These are phyloP conservation scores for Eonycteris spelaea DNA, from an alignment of 2,113 vertebrate genomes.

Conservation along the genomic window DNA sequence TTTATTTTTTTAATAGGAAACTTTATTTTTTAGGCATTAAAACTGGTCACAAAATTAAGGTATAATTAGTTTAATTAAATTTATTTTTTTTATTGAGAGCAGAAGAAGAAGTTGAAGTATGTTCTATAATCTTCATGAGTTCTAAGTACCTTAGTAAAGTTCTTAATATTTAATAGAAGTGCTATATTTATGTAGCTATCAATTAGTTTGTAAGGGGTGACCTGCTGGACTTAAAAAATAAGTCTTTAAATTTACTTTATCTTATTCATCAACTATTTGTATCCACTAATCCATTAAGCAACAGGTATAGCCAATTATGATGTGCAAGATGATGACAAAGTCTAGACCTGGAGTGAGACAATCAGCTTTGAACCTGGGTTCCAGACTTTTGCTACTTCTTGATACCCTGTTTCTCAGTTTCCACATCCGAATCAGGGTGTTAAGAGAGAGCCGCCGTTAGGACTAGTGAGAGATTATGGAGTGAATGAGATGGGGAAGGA, in stretches of 20 bases:
- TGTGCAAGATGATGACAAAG: not conserved
- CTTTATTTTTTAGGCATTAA: not conserved
- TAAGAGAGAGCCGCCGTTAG: not conserved
- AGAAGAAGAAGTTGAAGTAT: not conserved
- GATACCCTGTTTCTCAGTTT: not conserved
- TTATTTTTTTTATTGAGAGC: not conserved
- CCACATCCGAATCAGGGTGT: not conserved
- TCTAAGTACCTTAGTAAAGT: conserved; percentile 38
- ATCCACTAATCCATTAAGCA: not conserved
- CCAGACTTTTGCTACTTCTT: not conserved
- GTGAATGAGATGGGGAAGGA: not conserved
- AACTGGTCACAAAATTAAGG: not conserved
- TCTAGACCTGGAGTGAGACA: not conserved
- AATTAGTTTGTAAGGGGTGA: conserved; percentile 4
- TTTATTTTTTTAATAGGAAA: not conserved
- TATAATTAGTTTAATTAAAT: not conserved
- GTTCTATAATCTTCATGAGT: not conserved
- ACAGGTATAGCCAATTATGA: not conserved
- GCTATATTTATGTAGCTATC: conserved; percentile 6
- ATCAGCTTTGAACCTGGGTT: not conserved
- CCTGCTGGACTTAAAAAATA: not conserved
- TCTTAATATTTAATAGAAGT: not conserved
- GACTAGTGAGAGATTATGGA: not conserved
- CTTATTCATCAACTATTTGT: conserved; percentile 25
- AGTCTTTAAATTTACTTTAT: conserved; percentile 56